These are phyloP conservation scores for Phoronis australis DNA, from an alignment of 2,888 invertebrate genomes.

Conservation along the genomic window DNA sequence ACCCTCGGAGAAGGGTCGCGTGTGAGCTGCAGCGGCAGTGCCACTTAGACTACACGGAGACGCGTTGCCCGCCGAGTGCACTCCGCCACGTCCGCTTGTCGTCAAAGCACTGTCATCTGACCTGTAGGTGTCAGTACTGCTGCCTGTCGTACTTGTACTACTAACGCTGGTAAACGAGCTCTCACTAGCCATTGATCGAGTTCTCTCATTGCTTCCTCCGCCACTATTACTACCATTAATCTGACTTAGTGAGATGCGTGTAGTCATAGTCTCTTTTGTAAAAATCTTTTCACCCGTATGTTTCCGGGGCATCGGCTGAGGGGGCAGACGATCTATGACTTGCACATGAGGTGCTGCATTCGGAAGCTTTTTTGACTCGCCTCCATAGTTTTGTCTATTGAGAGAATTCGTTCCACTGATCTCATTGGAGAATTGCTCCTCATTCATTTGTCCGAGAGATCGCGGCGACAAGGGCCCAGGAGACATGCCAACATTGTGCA, in stretches of 20 bases:
- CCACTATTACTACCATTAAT: constrained; percentile 14
- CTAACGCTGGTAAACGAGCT: constrained; percentile 41
- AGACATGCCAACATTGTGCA: not conserved
- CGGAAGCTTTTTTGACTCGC: too few relatives aligned
- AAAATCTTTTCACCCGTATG: constrained; percentile 41
- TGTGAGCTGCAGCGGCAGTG: not conserved
- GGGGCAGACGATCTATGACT: constrained; percentile 10
- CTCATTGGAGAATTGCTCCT: too few relatives aligned
- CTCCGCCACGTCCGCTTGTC: not conserved
- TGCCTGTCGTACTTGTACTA: constrained; percentile 14
- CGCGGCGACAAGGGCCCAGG: not conserved
- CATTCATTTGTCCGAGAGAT: too few relatives aligned
- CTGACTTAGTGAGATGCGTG: constrained; percentile 34
- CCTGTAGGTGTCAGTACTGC: constrained; percentile 1
- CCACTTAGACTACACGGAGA: not conserved
- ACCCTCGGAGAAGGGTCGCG: not conserved
- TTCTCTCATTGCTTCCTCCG: constrained; percentile 19
- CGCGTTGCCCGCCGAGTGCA: not conserved
- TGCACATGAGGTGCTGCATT: constrained; percentile 5
- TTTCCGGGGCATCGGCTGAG: constrained; percentile 1
- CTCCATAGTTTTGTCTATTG: too few relatives aligned
- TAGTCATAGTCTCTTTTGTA: constrained; percentile 41
- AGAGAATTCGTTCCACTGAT: not conserved
- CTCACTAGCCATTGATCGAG: constrained; percentile 30
- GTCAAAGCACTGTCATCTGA: not conserved